Evolutionary conservation across 2,888 invertebrate genomes (phyloP).

Genomic region (Mesorhabditis sp.): DNA sequence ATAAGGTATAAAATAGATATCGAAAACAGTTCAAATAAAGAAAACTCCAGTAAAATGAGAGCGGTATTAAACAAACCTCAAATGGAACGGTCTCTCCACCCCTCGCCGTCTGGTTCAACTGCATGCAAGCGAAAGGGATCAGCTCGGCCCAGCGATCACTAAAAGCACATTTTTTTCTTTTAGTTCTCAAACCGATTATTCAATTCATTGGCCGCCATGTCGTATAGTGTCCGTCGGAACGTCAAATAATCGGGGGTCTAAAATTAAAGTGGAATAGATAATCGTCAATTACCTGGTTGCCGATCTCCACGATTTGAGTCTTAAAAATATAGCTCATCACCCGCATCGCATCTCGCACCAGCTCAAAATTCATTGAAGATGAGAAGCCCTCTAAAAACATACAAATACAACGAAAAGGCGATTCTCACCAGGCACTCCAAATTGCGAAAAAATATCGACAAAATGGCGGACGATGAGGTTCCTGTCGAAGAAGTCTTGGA

Average conservation of each 20-base stretch:
- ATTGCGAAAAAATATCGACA: background rate
- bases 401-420: background rate
- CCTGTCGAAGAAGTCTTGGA: slow-evolving; percentile 1
- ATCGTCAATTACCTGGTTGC: background rate
- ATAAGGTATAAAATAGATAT: background rate
- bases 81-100: background rate
- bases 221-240: background rate
- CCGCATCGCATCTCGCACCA: background rate
- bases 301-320: background rate
- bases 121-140: background rate
- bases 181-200: background rate
- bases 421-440: background rate
- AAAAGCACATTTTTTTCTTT: background rate
- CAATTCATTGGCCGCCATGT: slow-evolving; percentile 4
- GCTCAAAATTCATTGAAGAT: slow-evolving; percentile 2
- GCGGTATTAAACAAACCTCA: background rate
- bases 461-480: slow-evolving; percentile 1
- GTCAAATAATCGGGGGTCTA: slow-evolving; percentile 4
- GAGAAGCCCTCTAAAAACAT: background rate
- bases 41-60: background rate
- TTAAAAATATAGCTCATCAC: background rate
- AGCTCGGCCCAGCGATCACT: slow-evolving; percentile 3
- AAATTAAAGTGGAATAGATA: background rate
- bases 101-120: background rate
- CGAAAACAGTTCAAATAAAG: background rate